phyloP scores from a whole-genome alignment of 2,113 vertebrate species.

The Zosterops hypoxanthus region DNA sequence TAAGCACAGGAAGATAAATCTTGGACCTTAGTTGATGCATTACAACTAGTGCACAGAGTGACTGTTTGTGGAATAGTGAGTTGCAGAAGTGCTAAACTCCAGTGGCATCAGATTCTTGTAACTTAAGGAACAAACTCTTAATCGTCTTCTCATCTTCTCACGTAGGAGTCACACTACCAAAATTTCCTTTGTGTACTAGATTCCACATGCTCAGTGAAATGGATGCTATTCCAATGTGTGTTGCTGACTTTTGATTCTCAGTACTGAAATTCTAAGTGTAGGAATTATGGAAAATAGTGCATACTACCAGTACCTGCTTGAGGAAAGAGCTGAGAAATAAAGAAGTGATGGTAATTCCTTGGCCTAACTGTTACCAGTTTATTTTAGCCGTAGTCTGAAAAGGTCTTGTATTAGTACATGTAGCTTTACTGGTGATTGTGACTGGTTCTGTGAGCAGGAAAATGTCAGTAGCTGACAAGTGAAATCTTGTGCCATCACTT shows the following conservation, averaged over 20 bases:
- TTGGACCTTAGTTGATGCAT: background rate
- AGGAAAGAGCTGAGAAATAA: background rate
- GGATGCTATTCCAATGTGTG: background rate
- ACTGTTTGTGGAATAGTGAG: background rate
- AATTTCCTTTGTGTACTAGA: accelerated
- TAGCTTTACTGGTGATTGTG: background rate
- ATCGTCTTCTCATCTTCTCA: background rate
- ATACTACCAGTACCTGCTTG: background rate
- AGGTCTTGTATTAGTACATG: background rate
- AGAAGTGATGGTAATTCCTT: background rate
- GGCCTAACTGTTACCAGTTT: background rate
- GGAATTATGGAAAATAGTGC: background rate
- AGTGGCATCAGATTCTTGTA: background rate
- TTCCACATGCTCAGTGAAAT: background rate
- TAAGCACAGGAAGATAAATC: background rate
- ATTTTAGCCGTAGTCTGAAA: background rate
- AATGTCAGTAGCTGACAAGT: background rate
- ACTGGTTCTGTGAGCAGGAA: background rate
- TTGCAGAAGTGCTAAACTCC: background rate
- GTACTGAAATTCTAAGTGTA: background rate
- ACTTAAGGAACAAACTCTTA: background rate
- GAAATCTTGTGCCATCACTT: background rate
- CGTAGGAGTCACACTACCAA: background rate
- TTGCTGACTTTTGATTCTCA: background rate
- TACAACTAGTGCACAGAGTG: background rate